phyloP scores from a whole-genome alignment of 2,113 vertebrate species.

The Dromas ardeola region DNA sequence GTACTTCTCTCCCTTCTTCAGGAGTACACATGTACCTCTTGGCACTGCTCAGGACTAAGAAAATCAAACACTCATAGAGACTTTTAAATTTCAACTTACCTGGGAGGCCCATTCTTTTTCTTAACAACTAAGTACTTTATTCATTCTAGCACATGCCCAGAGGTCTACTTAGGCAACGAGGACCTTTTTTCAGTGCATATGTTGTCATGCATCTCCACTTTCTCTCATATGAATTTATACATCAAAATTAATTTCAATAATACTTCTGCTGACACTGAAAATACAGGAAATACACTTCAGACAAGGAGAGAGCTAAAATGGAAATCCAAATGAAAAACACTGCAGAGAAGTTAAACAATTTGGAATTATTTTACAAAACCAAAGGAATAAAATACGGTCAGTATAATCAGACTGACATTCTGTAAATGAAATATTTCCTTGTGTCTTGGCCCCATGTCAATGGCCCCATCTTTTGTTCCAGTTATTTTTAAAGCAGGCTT shows the following conservation, averaged over 20 bases:
- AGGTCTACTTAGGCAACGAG: background rate
- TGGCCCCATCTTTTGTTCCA: background rate
- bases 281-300: background rate
- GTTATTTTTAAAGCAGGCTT: background rate
- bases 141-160: accelerated
- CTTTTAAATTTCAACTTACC: background rate
- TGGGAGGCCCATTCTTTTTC: background rate
- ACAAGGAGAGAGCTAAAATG: background rate
- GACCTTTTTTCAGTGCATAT: background rate
- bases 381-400: background rate
- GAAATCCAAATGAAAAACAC: background rate
- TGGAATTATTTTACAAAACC: background rate
- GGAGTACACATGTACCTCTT: background rate
- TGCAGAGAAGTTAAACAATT: background rate
- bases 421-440: background rate
- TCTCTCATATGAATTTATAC: background rate
- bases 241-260: background rate
- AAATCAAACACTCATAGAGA: background rate
- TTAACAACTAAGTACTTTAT: background rate
- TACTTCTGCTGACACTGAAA: background rate
- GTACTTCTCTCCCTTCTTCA: background rate
- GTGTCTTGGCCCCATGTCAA: background rate
- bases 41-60: background rate
- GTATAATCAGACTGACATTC: background rate
- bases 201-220: background rate